phyloP scores from a whole-genome alignment of 2,113 vertebrate species.

The Micromys minutus region DNA sequence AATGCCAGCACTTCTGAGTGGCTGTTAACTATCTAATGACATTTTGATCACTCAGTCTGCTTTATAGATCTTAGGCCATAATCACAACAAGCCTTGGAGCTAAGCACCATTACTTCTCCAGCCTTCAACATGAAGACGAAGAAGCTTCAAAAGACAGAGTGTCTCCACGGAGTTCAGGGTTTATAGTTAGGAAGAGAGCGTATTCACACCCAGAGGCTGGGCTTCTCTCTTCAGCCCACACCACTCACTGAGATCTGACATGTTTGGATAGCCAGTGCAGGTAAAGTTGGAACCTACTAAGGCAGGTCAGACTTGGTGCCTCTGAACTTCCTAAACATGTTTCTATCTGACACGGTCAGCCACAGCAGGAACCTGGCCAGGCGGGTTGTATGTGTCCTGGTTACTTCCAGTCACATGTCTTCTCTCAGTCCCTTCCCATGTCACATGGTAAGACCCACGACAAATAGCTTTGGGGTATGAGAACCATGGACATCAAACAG shows the following conservation, averaged over 20 bases:
- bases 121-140: neutral
- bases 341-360: neutral
- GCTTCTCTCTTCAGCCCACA: neutral
- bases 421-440: neutral
- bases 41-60: neutral
- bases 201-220: neutral
- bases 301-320: neutral
- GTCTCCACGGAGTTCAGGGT: neutral
- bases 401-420: neutral
- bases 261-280: neutral
- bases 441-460: neutral
- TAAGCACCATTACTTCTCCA: neutral
- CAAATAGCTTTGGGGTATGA: neutral
- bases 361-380: neutral
- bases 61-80: neutral
- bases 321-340: neutral
- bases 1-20: neutral
- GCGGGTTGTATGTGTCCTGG: rapidly evolving
- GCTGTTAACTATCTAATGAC: neutral
- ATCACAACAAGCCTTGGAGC: neutral
- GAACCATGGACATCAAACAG: neutral
- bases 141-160: neutral
- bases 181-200: neutral
- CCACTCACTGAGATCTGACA: no score
- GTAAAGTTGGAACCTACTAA: neutral